Evolutionary conservation across 2,113 vertebrate species (phyloP).

Genomic region (Talpa occidentalis): DNA sequence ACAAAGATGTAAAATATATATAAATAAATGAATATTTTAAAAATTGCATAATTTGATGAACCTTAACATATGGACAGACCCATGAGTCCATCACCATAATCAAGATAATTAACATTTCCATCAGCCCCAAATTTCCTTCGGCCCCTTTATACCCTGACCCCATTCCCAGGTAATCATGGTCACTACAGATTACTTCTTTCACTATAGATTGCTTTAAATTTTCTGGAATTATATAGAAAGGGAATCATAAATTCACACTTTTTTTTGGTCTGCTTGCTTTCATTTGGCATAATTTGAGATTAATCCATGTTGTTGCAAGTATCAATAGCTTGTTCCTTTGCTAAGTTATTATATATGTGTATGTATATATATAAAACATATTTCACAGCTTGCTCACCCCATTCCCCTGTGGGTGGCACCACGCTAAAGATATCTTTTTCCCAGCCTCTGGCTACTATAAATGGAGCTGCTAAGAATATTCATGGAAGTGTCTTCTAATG

Average conservation of each 20-base stretch:
- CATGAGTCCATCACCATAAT: background rate
- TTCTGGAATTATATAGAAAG: constrained; percentile 19
- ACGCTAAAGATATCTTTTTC: background rate
- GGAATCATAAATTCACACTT: background rate
- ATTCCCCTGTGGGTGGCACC: background rate
- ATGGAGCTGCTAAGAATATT: background rate
- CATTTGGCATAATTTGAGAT: background rate
- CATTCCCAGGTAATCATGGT: background rate
- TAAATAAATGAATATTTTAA: no score
- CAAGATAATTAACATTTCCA: background rate
- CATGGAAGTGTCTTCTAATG: background rate
- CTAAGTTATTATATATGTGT: background rate
- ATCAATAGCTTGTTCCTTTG: background rate
- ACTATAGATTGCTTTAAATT: background rate
- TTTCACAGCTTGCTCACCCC: background rate
- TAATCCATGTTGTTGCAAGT: background rate
- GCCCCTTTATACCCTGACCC: no score
- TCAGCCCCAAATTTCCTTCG: background rate
- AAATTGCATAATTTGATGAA: background rate
- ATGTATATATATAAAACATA: background rate
- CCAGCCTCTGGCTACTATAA: background rate
- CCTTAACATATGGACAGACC: background rate
- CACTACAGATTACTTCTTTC: background rate
- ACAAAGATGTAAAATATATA: no score
- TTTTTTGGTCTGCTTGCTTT: background rate